A percentile compares a stretch with the other conserved stretches of the same genome.
These are phyloP conservation scores for Julus scanicus DNA, from an alignment of 2,888 invertebrate genomes.

Conservation along the genomic window DNA sequence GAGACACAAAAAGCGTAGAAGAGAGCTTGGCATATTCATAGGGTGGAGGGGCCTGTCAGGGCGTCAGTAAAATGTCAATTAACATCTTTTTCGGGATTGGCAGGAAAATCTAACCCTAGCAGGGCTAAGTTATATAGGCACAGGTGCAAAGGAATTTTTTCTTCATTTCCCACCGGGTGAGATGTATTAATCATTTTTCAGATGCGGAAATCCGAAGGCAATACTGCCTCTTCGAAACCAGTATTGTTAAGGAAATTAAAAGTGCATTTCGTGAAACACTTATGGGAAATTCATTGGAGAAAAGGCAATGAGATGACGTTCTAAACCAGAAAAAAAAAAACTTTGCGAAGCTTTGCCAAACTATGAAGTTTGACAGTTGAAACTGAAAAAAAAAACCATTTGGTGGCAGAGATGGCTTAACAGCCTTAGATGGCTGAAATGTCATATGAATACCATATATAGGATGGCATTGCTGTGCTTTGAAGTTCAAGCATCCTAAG, in stretches of 20 bases:
- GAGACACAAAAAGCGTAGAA: conserved; percentile 7
- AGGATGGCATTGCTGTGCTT: no score
- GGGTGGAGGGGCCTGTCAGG: not conserved
- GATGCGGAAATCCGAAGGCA: not conserved
- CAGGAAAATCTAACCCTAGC: conserved; percentile 25
- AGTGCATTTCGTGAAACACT: not conserved
- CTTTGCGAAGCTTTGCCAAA: not conserved
- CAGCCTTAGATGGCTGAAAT: no score
- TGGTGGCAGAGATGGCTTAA: no score
- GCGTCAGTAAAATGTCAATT: conserved; percentile 24
- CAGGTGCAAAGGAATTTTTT: conserved; percentile 2
- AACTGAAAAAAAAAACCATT: no score
- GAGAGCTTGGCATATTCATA: not conserved
- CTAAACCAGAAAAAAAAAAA: not conserved
- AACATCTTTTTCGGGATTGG: conserved; percentile 37
- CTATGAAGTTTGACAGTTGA: not conserved
- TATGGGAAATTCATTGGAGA: conserved; percentile 4
- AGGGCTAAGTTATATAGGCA: not conserved
- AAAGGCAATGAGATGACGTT: not conserved
- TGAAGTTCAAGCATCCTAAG: no score
- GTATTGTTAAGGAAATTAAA: conserved; percentile 7
- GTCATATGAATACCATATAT: no score
- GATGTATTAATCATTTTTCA: conserved; percentile 22
- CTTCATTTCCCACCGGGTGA: conserved; percentile 25
- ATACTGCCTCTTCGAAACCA: not conserved